These are phyloP conservation scores for Baronia brevicornis DNA, from an alignment of 2,888 invertebrate genomes.

Conservation along the genomic window DNA sequence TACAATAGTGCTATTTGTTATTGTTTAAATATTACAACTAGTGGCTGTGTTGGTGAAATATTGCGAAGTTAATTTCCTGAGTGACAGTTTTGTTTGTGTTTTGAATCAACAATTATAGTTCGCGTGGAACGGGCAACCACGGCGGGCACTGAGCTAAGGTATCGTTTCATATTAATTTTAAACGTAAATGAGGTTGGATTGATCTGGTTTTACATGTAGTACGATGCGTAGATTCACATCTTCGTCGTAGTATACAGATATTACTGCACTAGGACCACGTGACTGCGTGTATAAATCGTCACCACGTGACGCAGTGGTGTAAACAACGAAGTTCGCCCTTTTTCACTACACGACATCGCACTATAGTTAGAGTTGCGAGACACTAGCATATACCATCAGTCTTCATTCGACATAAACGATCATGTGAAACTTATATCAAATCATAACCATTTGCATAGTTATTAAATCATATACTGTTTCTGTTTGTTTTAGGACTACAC, in stretches of 20 bases:
- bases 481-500: too few relatives aligned
- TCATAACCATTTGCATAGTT: too few relatives aligned
- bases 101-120: conserved; percentile 39
- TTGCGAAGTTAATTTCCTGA: conserved; percentile 29
- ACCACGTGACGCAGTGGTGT: conserved; percentile 66
- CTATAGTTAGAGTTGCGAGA: conserved; percentile 21
- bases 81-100: conserved; percentile 24
- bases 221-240: conserved; percentile 21
- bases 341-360: conserved; percentile 32
- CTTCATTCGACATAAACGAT: conserved; percentile 15
- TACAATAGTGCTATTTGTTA: conserved; percentile 62
- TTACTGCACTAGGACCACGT: conserved; percentile 52
- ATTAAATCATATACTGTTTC: too few relatives aligned
- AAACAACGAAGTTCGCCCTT: conserved; percentile 53
- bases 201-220: conserved; percentile 34
- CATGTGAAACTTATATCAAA: too few relatives aligned
- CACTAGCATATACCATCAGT: conserved; percentile 8
- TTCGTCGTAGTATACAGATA: conserved; percentile 35
- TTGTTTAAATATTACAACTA: conserved; percentile 38
- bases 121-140: conserved; percentile 49
- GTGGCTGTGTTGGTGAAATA: conserved; percentile 51
- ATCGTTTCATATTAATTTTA: conserved; percentile 58
- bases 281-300: conserved; percentile 45
- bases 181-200: conserved; percentile 48
- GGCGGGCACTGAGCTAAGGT: conserved; percentile 69